phyloP scores from a whole-genome alignment of 2,888 invertebrate genomes.

The Caenorhabditis drosophilae region DNA sequence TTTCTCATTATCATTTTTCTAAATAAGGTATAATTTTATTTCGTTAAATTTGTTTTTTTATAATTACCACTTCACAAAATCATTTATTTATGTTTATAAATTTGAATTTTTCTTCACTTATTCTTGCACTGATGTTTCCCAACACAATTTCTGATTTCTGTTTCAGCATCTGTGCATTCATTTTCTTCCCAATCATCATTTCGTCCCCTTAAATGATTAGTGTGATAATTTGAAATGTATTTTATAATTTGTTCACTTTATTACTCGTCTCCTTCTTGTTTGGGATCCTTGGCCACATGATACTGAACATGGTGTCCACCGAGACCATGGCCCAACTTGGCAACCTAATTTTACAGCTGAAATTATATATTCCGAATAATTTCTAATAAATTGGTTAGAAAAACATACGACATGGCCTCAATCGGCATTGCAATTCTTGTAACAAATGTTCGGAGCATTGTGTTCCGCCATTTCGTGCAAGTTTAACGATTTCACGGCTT shows the following conservation, averaged over 20 bases:
- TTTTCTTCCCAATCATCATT: slow-evolving; percentile 48
- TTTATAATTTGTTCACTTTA: slow-evolving; percentile 1
- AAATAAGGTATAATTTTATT: too few relatives aligned
- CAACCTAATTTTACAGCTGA: slow-evolving; percentile 65
- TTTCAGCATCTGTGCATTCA: slow-evolving; percentile 41
- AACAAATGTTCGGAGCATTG: slow-evolving; percentile 66
- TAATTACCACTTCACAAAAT: too few relatives aligned
- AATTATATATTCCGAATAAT: slow-evolving; percentile 3
- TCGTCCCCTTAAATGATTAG: slow-evolving; percentile 14
- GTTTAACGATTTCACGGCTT: slow-evolving; percentile 58
- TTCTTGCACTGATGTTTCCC: slow-evolving; percentile 21
- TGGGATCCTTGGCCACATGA: slow-evolving; percentile 75
- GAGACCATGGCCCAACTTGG: slow-evolving; percentile 71
- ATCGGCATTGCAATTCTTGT: slow-evolving; percentile 64
- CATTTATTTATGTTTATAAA: not conserved
- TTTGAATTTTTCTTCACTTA: not conserved
- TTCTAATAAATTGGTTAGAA: not conserved
- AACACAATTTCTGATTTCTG: slow-evolving; percentile 33
- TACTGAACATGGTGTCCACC: slow-evolving; percentile 72
- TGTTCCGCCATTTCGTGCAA: slow-evolving; percentile 66
- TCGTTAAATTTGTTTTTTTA: too few relatives aligned
- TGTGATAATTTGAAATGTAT: too few relatives aligned
- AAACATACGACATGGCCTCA: slow-evolving; percentile 66
- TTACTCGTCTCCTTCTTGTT: slow-evolving; percentile 72
- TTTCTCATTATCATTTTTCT: too few relatives aligned